phyloP scores from a whole-genome alignment of 2,113 vertebrate species.

The Acrocephalus kingi region DNA sequence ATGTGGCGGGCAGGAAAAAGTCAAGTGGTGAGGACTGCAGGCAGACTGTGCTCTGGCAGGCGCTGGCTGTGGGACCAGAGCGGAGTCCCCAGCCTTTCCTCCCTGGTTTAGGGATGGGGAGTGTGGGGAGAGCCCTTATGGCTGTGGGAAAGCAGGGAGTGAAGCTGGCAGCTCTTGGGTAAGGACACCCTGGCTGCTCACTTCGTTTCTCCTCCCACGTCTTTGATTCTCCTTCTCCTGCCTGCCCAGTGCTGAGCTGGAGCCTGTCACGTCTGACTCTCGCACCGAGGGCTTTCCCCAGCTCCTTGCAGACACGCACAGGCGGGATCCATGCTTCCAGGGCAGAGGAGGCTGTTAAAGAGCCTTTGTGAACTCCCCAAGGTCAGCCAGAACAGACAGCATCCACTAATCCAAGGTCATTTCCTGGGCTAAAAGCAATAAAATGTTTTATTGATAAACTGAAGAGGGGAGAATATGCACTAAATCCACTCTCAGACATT shows the following conservation, averaged over 20 bases:
- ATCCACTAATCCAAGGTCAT: slow-evolving; percentile 83
- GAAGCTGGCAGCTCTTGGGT: background rate
- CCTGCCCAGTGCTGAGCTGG: slow-evolving; percentile 3
- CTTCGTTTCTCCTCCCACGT: background rate
- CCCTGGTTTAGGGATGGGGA: accelerated
- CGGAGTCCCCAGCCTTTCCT: background rate
- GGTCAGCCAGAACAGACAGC: slow-evolving; percentile 80
- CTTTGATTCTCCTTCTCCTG: slow-evolving; percentile 37
- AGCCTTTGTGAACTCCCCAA: slow-evolving; percentile 80
- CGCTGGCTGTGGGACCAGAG: accelerated
- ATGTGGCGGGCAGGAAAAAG: background rate
- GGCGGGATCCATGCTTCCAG: background rate
- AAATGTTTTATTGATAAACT: slow-evolving; percentile 90
- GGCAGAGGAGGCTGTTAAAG: slow-evolving; percentile 59
- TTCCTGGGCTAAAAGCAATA: slow-evolving; percentile 87
- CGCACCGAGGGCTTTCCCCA: background rate
- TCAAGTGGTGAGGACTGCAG: background rate
- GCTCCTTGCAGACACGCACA: background rate
- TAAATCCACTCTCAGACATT: slow-evolving; percentile 13
- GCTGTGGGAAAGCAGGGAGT: background rate
- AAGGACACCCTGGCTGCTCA: background rate
- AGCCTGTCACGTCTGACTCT: background rate
- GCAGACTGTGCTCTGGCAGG: background rate
- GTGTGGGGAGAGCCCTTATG: background rate
- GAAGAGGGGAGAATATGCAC: slow-evolving; percentile 38